phyloP scores from a whole-genome alignment of 2,888 invertebrate genomes.

The Cephalotes varians region DNA sequence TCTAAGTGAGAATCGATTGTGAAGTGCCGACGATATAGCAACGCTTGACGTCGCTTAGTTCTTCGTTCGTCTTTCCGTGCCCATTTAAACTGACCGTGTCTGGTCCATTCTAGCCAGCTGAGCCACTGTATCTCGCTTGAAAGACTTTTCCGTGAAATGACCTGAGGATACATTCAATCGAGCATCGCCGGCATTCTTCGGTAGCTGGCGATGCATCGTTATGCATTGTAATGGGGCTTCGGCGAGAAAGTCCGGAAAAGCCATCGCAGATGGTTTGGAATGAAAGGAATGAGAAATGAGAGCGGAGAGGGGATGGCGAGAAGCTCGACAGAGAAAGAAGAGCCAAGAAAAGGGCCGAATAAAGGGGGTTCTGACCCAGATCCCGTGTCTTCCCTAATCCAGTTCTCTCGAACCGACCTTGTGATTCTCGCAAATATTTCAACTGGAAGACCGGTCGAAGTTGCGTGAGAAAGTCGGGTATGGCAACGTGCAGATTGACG shows the following conservation, averaged over 20 bases:
- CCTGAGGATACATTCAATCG: constrained; percentile 19
- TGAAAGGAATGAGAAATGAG: constrained; percentile 43
- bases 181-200: constrained; percentile 41
- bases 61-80: neutral
- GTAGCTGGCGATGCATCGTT: constrained; percentile 61
- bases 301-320: neutral
- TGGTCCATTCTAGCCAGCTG: too few species aligned
- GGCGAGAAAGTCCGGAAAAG: constrained; percentile 58
- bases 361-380: constrained; percentile 64
- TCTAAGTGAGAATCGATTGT: constrained; percentile 23
- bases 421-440: constrained; percentile 35
- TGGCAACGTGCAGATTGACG: constrained; percentile 33
- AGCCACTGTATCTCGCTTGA: neutral
- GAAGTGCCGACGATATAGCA: neutral
- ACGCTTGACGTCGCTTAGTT: constrained; percentile 1
- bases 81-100: neutral
- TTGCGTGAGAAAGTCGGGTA: constrained; percentile 48
- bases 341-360: constrained; percentile 44
- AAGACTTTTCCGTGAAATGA: constrained; percentile 1
- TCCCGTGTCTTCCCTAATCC: constrained; percentile 59
- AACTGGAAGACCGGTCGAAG: constrained; percentile 1
- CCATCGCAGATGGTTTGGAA: constrained; percentile 20
- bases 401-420: constrained; percentile 53
- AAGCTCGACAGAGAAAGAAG: constrained; percentile 31
- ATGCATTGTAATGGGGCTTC: constrained; percentile 66